Conservation (phyloP, 2,113 vertebrate species). For the Pangasianodon gigas region DNA sequence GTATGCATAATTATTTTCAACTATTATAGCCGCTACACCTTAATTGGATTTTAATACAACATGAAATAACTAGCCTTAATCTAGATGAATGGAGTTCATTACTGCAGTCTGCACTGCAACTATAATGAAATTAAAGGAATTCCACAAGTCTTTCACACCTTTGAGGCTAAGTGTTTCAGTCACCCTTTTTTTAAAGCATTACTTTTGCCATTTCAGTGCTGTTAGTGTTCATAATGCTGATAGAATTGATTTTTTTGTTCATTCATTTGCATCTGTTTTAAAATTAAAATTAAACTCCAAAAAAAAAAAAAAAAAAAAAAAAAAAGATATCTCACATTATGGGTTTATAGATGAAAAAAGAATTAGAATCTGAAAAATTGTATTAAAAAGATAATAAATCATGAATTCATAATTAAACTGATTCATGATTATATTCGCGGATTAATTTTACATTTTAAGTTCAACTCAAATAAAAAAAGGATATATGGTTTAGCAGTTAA, state of each 20-base stretch:
- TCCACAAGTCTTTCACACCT: neutral
- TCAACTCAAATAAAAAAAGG: too few relatives aligned
- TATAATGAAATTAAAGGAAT: neutral
- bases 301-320: neutral
- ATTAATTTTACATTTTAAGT: too few relatives aligned
- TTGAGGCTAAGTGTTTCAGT: neutral
- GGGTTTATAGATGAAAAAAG: too few relatives aligned
- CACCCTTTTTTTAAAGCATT: neutral
- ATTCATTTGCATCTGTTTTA: too few relatives aligned
- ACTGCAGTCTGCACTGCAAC: neutral
- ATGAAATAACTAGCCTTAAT: conserved; percentile 1
- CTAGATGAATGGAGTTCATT: neutral
- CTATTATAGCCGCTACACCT: neutral
- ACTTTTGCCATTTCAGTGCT: neutral
- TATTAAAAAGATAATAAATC: too few relatives aligned
- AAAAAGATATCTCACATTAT: neutral
- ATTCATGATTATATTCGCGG: too few relatives aligned
- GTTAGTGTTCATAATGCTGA: too few relatives aligned
- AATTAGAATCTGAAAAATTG: too few relatives aligned
- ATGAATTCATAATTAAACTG: too few relatives aligned
- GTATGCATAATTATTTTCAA: neutral
- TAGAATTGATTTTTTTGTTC: too few relatives aligned
- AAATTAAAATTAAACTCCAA: too few relatives aligned
- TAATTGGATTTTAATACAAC: conserved; percentile 4
- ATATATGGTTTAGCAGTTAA: too few relatives aligned